A percentile compares a stretch with the other conserved stretches of the same genome.
These are phyloP conservation scores for Thamnophis sirtalis DNA, from an alignment of 2,113 vertebrate species.

Conservation along the genomic window DNA sequence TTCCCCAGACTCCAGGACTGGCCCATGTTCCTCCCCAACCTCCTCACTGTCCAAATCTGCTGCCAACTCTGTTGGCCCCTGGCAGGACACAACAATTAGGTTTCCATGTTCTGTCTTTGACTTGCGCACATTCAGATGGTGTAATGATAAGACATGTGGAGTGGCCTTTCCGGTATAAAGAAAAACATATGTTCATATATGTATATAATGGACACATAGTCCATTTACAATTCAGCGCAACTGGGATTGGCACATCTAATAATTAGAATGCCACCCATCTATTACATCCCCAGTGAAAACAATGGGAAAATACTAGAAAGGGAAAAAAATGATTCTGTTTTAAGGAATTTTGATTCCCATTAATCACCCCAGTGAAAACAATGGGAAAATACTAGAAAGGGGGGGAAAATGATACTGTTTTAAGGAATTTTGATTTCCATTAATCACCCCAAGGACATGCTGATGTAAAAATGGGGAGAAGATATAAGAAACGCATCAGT, in stretches of 20 bases:
- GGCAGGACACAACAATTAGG: no score
- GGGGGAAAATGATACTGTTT: no score
- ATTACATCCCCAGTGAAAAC: neutral
- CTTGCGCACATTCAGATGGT: neutral
- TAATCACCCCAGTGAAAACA: no score
- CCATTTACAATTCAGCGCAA: neutral
- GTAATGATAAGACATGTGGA: neutral
- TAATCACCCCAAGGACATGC: neutral
- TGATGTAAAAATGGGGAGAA: neutral
- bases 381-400: no score
- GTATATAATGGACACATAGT: neutral
- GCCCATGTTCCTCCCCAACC: no score
- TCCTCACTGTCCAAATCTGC: no score
- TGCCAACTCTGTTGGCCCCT: no score
- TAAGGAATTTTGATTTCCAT: neutral
- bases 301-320: neutral
- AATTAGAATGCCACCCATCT: neutral
- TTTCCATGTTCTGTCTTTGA: neutral
- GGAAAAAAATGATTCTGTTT: neutral
- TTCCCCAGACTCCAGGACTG: no score
- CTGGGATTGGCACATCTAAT: neutral
- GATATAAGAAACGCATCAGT: neutral
- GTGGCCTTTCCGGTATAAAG: neutral
- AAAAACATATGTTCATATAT: neutral
- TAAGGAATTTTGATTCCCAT: neutral